Evolutionary conservation across 2,888 invertebrate genomes (phyloP).

Genomic region (Pristionchus exspectatus): DNA sequence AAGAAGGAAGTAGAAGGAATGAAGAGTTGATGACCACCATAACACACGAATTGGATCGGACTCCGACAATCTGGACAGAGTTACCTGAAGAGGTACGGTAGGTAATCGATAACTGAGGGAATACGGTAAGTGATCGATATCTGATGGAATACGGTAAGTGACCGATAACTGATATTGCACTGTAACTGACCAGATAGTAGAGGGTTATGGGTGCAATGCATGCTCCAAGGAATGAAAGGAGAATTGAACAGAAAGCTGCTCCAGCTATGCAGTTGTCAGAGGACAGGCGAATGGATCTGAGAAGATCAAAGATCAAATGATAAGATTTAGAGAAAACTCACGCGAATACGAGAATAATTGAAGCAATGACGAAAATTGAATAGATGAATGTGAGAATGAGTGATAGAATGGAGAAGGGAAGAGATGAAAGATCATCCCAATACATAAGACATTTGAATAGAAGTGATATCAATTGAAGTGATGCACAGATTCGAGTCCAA

Average conservation of each 20-base stretch:
- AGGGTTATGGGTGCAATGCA: conserved; percentile 8
- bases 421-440: neutral
- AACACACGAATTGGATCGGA: neutral
- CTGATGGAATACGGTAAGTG: neutral
- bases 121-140: neutral
- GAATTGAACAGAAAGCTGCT: conserved; percentile 28
- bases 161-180: neutral
- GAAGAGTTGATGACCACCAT: conserved; percentile 22
- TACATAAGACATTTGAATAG: neutral
- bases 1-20: conserved; percentile 20
- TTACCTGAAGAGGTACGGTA: neutral
- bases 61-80: neutral
- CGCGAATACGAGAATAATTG: neutral
- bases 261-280: conserved; percentile 35
- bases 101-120: neutral
- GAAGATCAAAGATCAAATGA: neutral
- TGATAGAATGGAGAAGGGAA: neutral
- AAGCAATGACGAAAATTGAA: neutral
- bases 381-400: neutral
- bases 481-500: conserved; percentile 33
- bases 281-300: conserved; percentile 13
- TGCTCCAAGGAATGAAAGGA: conserved; percentile 31
- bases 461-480: neutral
- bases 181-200: conserved; percentile 8
- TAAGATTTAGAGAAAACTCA: neutral